These are phyloP conservation scores for Leptinotarsa texana DNA, from an alignment of 1,140 invertebrate genomes.

Conservation along the genomic window DNA sequence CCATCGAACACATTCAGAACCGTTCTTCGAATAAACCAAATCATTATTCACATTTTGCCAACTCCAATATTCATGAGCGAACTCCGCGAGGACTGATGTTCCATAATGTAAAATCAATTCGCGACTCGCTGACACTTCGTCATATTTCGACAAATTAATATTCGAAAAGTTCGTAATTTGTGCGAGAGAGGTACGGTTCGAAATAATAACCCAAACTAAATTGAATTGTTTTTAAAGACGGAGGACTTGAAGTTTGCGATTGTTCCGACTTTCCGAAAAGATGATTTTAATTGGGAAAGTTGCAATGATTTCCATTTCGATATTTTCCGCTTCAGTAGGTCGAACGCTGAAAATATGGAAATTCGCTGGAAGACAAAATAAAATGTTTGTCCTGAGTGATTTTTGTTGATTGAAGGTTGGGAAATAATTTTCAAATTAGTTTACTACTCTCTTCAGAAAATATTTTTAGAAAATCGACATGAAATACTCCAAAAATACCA, in stretches of 20 bases:
- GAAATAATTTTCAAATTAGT: too few species aligned
- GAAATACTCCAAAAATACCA: too few species aligned
- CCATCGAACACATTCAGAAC: not conserved
- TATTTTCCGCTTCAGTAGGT: not conserved
- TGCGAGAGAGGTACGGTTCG: not conserved
- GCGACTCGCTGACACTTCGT: not conserved
- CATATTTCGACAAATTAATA: conserved; percentile 4
- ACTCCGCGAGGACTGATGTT: not conserved
- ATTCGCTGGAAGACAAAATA: too few species aligned
- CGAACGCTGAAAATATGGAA: not conserved
- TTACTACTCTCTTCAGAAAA: too few species aligned
- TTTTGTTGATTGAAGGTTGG: too few species aligned
- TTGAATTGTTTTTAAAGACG: not conserved
- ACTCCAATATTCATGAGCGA: not conserved
- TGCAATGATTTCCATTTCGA: not conserved
- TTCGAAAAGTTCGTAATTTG: conserved; percentile 6
- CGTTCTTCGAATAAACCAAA: not conserved
- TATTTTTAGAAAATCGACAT: too few species aligned
- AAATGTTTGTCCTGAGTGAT: too few species aligned
- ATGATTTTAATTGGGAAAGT: not conserved
- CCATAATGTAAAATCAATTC: not conserved
- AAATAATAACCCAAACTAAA: not conserved
- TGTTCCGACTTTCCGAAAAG: not conserved
- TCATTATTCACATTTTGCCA: not conserved
- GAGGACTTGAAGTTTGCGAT: not conserved